These are phyloP conservation scores for Aleiodes testaceus DNA, from an alignment of 2,888 invertebrate species.

Conservation along the genomic window DNA sequence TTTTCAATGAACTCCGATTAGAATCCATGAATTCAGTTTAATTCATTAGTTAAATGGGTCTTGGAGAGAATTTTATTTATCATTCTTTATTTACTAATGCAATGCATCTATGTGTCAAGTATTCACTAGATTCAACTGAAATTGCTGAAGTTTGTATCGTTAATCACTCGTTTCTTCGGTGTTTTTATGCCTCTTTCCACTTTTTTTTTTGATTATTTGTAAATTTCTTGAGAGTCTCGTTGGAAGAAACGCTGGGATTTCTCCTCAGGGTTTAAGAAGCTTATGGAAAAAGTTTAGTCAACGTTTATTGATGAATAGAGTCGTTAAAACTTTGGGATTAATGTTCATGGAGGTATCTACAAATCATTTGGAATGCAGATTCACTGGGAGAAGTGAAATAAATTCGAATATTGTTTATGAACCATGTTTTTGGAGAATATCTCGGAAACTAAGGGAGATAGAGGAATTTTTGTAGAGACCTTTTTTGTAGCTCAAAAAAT, in stretches of 20 bases:
- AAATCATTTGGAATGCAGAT: background rate
- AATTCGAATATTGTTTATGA: too few relatives aligned
- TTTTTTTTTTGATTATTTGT: slow-evolving; percentile 39
- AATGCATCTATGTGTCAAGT: slow-evolving; percentile 28
- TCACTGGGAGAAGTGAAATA: too few relatives aligned
- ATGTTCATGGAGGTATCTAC: background rate
- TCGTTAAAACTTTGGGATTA: slow-evolving; percentile 8
- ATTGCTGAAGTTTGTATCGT: slow-evolving; percentile 51
- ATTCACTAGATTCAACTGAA: slow-evolving; percentile 43
- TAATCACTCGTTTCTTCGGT: slow-evolving; percentile 45
- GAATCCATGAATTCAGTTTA: background rate
- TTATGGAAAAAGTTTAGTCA: background rate
- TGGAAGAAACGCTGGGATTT: slow-evolving; percentile 29
- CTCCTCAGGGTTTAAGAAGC: slow-evolving; percentile 31
- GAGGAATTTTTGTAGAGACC: too few relatives aligned
- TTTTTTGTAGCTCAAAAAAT: too few relatives aligned
- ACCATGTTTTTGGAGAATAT: too few relatives aligned
- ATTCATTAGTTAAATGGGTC: too few relatives aligned
- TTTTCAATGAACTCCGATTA: background rate
- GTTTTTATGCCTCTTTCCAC: background rate
- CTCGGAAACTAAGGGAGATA: too few relatives aligned
- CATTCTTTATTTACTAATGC: background rate
- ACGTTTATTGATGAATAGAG: slow-evolving; percentile 4
- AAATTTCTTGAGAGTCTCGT: slow-evolving; percentile 34
- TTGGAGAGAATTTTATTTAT: background rate